phyloP scores from a whole-genome alignment of 2,113 vertebrate genomes.

The Neopipo cinnamomea region DNA sequence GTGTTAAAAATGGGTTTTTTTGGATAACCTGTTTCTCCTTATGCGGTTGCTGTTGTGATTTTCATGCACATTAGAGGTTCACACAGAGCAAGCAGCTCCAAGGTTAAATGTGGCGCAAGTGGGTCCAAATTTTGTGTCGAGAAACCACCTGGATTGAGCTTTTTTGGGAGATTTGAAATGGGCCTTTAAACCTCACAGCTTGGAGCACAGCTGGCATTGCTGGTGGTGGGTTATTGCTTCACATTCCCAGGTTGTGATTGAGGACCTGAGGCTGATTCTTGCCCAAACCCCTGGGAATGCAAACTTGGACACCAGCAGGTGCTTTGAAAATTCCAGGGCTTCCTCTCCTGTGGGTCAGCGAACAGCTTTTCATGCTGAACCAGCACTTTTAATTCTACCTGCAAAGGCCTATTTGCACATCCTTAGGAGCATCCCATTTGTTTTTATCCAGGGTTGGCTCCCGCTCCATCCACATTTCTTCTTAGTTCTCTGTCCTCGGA shows the following conservation, averaged over 20 bases:
- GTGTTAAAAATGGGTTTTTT: background rate
- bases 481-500: background rate
- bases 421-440: background rate
- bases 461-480: background rate
- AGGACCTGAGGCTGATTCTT: background rate
- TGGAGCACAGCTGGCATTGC: background rate
- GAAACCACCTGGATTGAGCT: background rate
- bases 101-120: background rate
- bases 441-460: background rate
- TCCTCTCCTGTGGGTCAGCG: background rate
- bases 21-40: background rate
- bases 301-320: background rate
- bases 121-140: background rate
- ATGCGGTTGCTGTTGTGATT: background rate
- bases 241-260: background rate
- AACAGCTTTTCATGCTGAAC: background rate
- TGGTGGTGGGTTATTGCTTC: background rate
- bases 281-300: fast-evolving
- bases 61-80: background rate
- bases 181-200: background rate
- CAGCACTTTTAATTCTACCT: background rate
- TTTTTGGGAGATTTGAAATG: background rate
- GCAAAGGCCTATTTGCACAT: background rate
- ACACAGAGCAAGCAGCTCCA: background rate
- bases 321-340: background rate